phyloP scores from a whole-genome alignment of 2,888 invertebrate genomes.

The Shargacucullia verbasci region DNA sequence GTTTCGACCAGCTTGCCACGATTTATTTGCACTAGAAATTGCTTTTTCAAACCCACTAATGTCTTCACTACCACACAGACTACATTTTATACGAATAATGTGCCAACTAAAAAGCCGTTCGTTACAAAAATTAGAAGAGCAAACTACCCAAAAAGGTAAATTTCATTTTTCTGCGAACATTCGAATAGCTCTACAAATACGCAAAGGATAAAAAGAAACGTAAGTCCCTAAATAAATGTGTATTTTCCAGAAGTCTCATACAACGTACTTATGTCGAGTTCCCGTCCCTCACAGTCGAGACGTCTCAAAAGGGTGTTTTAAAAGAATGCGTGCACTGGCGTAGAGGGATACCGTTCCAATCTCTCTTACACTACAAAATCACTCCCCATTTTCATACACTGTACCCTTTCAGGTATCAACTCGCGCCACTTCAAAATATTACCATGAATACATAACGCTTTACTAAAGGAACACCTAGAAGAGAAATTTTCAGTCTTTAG shows the following conservation, averaged over 20 bases:
- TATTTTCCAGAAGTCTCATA: constrained; percentile 57
- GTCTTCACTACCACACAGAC: constrained; percentile 4
- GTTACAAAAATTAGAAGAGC: not conserved
- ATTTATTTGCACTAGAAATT: constrained; percentile 32
- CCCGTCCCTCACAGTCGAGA: constrained; percentile 71
- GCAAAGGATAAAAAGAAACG: constrained; percentile 31
- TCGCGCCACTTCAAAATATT: constrained; percentile 54
- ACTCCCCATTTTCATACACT: constrained; percentile 68
- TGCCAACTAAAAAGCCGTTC: not conserved
- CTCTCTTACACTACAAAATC: constrained; percentile 70
- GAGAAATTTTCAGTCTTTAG: constrained; percentile 44
- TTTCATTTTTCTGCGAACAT: constrained; percentile 1
- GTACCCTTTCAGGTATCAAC: constrained; percentile 60
- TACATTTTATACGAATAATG: not conserved
- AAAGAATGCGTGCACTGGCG: constrained; percentile 75
- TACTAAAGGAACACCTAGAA: constrained; percentile 27
- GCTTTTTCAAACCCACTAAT: constrained; percentile 35
- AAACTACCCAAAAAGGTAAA: constrained; percentile 7
- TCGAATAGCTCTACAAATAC: constrained; percentile 20
- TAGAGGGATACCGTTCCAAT: constrained; percentile 69
- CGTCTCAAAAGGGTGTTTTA: constrained; percentile 83
- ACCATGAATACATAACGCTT: constrained; percentile 40
- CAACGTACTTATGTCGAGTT: constrained; percentile 62
- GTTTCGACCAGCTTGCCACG: constrained; percentile 45
- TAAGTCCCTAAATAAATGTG: constrained; percentile 38